Percentiles rank a stretch among this genome's conserved stretches.
Conservation (phyloP, 1,140 invertebrate species). For the Papilio helenus region DNA sequence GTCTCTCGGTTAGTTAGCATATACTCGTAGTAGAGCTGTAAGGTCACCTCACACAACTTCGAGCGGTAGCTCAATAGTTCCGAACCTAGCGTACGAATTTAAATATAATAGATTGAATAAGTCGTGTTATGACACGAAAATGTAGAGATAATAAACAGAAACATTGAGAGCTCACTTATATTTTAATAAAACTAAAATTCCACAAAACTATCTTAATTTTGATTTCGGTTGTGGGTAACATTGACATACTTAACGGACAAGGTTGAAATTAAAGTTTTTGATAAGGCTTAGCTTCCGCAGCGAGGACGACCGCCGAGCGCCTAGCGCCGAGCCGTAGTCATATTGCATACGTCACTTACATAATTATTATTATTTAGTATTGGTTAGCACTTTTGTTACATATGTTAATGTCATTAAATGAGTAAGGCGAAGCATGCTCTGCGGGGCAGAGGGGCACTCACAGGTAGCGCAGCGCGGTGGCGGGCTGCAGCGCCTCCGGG, state of each 20-base stretch:
- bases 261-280: neutral
- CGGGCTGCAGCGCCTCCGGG: conserved; percentile 65
- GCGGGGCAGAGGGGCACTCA: conserved; percentile 50
- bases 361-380: neutral
- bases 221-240: too few relatives aligned
- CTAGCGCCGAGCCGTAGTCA: neutral
- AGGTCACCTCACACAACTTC: too few relatives aligned
- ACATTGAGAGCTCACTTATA: too few relatives aligned
- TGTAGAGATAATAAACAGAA: too few relatives aligned
- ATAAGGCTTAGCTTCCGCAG: neutral
- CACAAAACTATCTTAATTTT: too few relatives aligned
- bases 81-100: too few relatives aligned
- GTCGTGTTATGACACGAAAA: too few relatives aligned
- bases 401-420: neutral
- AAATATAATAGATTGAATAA: too few relatives aligned
- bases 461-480: conserved; percentile 66
- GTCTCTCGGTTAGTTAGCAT: too few relatives aligned
- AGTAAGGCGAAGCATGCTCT: neutral
- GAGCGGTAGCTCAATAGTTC: too few relatives aligned
- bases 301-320: neutral
- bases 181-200: too few relatives aligned
- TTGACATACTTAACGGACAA: neutral
- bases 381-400: neutral
- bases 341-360: neutral
- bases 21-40: too few relatives aligned